A percentile compares a stretch with the other conserved stretches of the same genome.
Evolutionary conservation across 2,888 invertebrate genomes (phyloP).

Genomic region (Elmis aenea): DNA sequence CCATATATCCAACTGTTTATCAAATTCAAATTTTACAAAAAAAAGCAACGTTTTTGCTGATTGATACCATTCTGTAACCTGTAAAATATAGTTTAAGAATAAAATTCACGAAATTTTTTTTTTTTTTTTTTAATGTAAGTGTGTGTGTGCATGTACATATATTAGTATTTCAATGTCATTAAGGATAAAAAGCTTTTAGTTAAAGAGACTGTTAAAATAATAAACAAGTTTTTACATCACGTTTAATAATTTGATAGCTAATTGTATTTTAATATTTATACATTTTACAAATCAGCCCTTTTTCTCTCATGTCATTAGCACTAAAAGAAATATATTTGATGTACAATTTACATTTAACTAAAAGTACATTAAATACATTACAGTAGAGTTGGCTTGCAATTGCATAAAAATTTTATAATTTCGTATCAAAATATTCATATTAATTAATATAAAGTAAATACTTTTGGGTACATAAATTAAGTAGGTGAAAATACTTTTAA

Average conservation of each 20-base stretch:
- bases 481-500: no score
- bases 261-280: slow-evolving; percentile 34
- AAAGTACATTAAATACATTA: slow-evolving; percentile 1
- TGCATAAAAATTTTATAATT: background rate
- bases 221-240: slow-evolving; percentile 25
- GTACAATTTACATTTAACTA: slow-evolving; percentile 24
- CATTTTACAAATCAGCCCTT: slow-evolving; percentile 45
- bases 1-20: no score
- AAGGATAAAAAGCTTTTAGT: slow-evolving; percentile 20
- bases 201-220: slow-evolving; percentile 22
- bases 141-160: no score
- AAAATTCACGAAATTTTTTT: no score
- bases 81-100: no score
- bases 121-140: no score
- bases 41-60: no score
- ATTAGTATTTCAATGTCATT: slow-evolving; percentile 18
- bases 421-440: background rate
- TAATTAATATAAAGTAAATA: no score
- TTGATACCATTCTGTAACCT: no score
- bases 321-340: slow-evolving; percentile 43
- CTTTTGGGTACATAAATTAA: no score
- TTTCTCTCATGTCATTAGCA: slow-evolving; percentile 43
- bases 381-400: slow-evolving; percentile 1
- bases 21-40: no score
- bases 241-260: slow-evolving; percentile 25